These are phyloP conservation scores for Trichopoda pennipes DNA, from an alignment of 2,888 invertebrate genomes.

Conservation along the genomic window DNA sequence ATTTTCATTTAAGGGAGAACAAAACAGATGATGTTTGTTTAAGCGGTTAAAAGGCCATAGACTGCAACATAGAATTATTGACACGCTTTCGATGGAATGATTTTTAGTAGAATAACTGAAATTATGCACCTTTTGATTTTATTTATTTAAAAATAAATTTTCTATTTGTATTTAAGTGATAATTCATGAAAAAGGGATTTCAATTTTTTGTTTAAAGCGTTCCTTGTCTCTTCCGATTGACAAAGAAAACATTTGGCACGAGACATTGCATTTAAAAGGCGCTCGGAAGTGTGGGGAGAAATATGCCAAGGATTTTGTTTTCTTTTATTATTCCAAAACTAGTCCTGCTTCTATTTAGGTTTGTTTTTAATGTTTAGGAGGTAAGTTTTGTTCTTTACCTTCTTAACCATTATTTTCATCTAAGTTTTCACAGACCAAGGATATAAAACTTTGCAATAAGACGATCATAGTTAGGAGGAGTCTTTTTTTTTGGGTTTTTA, in stretches of 20 bases:
- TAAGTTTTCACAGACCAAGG: no score
- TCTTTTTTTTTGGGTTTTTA: no score
- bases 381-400: no score
- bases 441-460: no score
- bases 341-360: no score
- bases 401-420: no score
- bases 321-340: no score
- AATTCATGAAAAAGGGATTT: slow-evolving; percentile 59
- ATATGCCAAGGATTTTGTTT: not conserved
- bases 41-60: slow-evolving; percentile 4
- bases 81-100: slow-evolving; percentile 52
- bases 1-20: slow-evolving; percentile 9
- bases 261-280: slow-evolving; percentile 17
- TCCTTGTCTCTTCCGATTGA: not conserved
- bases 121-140: slow-evolving; percentile 61
- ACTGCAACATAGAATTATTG: slow-evolving; percentile 49
- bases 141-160: slow-evolving; percentile 36
- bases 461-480: no score
- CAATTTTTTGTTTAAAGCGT: slow-evolving; percentile 5
- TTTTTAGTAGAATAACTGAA: slow-evolving; percentile 1
- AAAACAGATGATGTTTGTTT: slow-evolving; percentile 61
- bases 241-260: slow-evolving; percentile 57
- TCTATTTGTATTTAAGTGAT: slow-evolving; percentile 33
- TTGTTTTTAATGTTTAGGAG: no score
- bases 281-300: not conserved